Evolutionary conservation across 2,797 vertebrate genomes (phyloP), one percentile per base, ranked within the genome.

Genomic region (Manis pentadactyla): DNA sequence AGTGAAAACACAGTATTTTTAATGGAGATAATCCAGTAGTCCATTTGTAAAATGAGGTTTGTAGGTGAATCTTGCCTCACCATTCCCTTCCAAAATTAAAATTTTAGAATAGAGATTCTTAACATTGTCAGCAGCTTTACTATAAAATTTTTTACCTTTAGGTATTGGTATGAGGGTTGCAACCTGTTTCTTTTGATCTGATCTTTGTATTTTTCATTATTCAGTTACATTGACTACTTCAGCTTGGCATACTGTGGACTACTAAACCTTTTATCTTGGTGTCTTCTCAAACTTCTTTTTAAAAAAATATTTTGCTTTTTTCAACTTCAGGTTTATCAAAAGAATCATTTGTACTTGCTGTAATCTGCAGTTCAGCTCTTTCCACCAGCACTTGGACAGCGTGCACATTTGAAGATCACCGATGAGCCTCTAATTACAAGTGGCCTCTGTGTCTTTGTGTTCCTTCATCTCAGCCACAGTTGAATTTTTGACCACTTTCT

Each of bases 401-500:
- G 18, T 84, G 53, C 25, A 75, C 63, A 19, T 79, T 82, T 96
- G 71, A 95, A 51, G 77, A 57, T 93, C 31, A 34, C 59, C 59
- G 64, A 0, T 29, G 59, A 71, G 57, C 25, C 12, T 53, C 49
- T 57, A 75, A 90, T 90, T 90, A 84, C 74, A 86, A 93, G 63
- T 63, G 51, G 27, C n/a, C 12, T 82, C 49, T 69, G 51, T 69
- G 39, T 49, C 21, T 85, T 49, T 92, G 63, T 34, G 18, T 79
- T 84, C 7, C 51, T 77, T 88, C 61, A 46, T 95, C 31, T 63
- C 71, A 91, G 53, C 75, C 23, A 69, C 51, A 83, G 8, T 90
- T 64, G 31, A 93, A 87, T 57, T 46, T 31, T 57, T 95, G 42
- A 79, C 46, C 42, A 75, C 78, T 87, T 57, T 93, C 71, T 85